A percentile compares a stretch with the other conserved stretches of the same genome.
Evolutionary conservation across 1,140 invertebrate genomes (phyloP).

Genomic region (Oscheius sp.): DNA sequence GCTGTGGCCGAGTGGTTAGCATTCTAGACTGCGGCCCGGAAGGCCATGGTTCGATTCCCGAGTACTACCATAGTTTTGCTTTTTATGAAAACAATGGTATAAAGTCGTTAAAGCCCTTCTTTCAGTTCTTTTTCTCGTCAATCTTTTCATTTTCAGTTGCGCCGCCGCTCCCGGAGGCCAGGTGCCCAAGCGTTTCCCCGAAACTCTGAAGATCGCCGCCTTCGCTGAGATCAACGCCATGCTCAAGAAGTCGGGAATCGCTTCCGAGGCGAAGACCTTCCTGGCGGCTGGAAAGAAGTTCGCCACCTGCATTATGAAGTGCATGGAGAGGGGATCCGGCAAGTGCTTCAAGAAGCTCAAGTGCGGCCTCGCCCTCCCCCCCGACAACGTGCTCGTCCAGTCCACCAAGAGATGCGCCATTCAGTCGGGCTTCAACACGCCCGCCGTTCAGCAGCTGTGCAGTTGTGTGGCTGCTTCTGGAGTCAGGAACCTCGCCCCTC

Average conservation of each 20-base stretch:
- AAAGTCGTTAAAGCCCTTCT: background rate
- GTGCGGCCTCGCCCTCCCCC: constrained; percentile 40
- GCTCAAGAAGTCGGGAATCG: constrained; percentile 31
- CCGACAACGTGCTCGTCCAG: constrained; percentile 38
- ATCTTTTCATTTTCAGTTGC: constrained; percentile 39
- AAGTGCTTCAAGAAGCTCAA: constrained; percentile 37
- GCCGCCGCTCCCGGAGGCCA: constrained; percentile 24
- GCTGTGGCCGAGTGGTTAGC: too few species aligned
- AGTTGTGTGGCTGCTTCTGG: constrained; percentile 38
- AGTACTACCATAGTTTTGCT: background rate
- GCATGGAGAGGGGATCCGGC: constrained; percentile 27
- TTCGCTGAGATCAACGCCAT: constrained; percentile 40
- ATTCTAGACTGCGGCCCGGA: too few species aligned
- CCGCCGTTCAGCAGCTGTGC: constrained; percentile 32
- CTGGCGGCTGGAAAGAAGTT: constrained; percentile 41
- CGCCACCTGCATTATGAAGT: constrained; percentile 35
- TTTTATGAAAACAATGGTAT: background rate
- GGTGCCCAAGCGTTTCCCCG: constrained; percentile 36
- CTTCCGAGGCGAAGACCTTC: constrained; percentile 31
- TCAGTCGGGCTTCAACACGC: constrained; percentile 36
- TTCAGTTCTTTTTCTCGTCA: too few species aligned
- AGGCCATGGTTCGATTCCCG: too few species aligned
- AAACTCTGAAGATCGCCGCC: constrained; percentile 39
- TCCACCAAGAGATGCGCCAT: constrained; percentile 39
- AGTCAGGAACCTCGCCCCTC: constrained; percentile 26